These are phyloP conservation scores for Notocelia uddmanniana DNA, from an alignment of 2,888 invertebrate species.

Conservation along the genomic window DNA sequence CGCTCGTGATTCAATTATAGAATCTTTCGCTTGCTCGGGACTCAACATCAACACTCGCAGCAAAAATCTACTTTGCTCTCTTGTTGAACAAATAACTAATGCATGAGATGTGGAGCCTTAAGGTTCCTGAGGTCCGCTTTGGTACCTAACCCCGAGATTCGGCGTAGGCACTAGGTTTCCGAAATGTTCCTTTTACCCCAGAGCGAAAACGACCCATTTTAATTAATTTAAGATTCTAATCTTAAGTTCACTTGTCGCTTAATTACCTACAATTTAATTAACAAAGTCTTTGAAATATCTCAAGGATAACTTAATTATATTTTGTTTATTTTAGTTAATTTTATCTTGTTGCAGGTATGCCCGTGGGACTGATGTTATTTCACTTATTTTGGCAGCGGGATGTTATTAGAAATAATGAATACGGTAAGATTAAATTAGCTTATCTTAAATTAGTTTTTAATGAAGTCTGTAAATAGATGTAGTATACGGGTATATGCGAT, in stretches of 20 bases:
- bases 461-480: neutral
- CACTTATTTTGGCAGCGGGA: constrained; percentile 8
- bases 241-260: constrained; percentile 3
- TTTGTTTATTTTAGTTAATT: constrained; percentile 30
- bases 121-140: no score
- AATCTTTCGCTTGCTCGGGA: no score
- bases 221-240: neutral
- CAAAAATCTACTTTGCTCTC: no score
- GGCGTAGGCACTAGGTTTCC: no score
- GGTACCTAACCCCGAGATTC: no score
- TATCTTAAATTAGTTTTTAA: constrained; percentile 19
- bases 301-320: neutral
- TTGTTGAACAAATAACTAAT: no score
- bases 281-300: constrained; percentile 13
- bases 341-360: constrained; percentile 41
- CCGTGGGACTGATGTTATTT: constrained; percentile 1
- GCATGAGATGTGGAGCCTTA: no score
- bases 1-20: no score
- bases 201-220: no score
- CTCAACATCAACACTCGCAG: no score
- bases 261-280: constrained; percentile 18
- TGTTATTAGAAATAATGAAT: constrained; percentile 20
- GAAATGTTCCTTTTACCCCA: no score
- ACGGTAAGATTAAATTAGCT: constrained; percentile 34
- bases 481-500: no score